Percentiles rank a stretch among this genome's conserved stretches.
Evolutionary conservation across 1,140 invertebrate genomes (phyloP).

Genomic region (Plodia interpunctella): DNA sequence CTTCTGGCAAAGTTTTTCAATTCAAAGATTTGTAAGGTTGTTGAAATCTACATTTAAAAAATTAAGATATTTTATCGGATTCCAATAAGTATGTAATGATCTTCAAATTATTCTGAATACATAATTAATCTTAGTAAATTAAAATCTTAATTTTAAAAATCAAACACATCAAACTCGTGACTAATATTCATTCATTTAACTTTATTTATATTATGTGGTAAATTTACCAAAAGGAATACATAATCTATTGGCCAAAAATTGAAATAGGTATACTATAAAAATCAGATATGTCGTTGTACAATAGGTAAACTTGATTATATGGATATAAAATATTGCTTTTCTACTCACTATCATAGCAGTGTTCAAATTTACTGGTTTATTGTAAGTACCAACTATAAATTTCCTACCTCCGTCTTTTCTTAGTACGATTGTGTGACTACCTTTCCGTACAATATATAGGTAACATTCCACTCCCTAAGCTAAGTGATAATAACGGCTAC

Average conservation of each 20-base stretch:
- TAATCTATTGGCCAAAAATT: conserved; percentile 41
- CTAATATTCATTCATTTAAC: conserved; percentile 20
- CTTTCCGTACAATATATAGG: neutral
- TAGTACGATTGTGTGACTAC: neutral
- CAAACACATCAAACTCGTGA: conserved; percentile 20
- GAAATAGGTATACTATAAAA: conserved; percentile 55
- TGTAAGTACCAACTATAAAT: conserved; percentile 46
- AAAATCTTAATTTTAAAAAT: too few species aligned
- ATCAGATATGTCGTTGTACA: conserved; percentile 69
- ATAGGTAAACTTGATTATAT: conserved; percentile 41
- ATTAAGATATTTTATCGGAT: neutral
- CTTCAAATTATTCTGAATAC: neutral
- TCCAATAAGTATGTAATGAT: neutral
- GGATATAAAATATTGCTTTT: conserved; percentile 67
- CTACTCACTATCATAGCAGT: conserved; percentile 63
- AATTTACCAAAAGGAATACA: conserved; percentile 47
- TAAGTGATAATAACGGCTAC: too few species aligned
- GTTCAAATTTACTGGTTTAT: conserved; percentile 38
- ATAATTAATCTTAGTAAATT: conserved; percentile 7
- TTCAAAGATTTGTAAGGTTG: neutral
- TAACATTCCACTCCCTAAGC: too few species aligned
- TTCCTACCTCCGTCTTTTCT: conserved; percentile 37
- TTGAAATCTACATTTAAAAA: neutral
- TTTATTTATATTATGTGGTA: conserved; percentile 36
- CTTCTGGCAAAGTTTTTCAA: neutral